Evolutionary conservation across 2,797 vertebrate species (phyloP).

Genomic region (Taeniopygia guttata): DNA sequence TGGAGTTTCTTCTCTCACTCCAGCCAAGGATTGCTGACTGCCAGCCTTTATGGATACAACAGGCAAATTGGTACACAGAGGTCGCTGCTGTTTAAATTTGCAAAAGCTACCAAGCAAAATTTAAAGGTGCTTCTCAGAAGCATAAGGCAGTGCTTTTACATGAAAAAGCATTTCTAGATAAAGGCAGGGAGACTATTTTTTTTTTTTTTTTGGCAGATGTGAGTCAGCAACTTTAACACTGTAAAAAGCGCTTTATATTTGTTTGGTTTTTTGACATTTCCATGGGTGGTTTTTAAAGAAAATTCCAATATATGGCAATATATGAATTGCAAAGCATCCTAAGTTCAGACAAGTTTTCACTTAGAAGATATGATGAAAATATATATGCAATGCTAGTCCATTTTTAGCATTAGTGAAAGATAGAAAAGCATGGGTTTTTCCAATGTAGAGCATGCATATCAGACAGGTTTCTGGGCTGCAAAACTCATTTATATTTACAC

Average conservation of each 20-base stretch:
- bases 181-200: background rate
- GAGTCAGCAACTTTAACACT: slow-evolving; percentile 30
- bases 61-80: background rate
- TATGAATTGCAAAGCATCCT: background rate
- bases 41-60: background rate
- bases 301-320: background rate
- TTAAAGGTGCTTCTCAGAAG: background rate
- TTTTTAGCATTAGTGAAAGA: background rate
- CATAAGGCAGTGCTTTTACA: background rate
- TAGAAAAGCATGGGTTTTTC: background rate
- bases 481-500: background rate
- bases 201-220: slow-evolving; percentile 17
- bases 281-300: background rate
- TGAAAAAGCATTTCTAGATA: background rate
- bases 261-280: background rate
- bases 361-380: background rate
- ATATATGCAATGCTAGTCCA: background rate
- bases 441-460: background rate
- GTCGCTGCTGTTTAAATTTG: background rate
- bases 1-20: background rate
- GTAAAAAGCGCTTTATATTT: background rate
- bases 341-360: background rate
- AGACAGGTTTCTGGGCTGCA: background rate
- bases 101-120: background rate
- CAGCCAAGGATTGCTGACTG: background rate